Base-by-base conservation (phyloP, 2,888 invertebrate species). In the Mimas tiliae region DNA sequence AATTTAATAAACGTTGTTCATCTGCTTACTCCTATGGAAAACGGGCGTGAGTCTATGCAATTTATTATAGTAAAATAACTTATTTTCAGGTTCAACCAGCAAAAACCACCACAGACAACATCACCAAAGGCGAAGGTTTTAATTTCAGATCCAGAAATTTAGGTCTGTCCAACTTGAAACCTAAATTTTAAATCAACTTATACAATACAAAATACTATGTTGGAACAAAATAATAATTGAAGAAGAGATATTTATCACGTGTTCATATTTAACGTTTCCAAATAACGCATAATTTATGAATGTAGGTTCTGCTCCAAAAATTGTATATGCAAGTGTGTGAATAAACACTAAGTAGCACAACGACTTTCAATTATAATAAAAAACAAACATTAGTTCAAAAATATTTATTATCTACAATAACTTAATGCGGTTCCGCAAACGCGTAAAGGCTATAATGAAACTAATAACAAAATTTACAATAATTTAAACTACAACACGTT, bases 61-160 rank as follows among this genome's bases (percentile, higher is more conserved):
- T 62, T 62, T 16, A 48, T 65, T 58, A 55, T 9, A n/a, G n/a
- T 67, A 3, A 48, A 16, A 47, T 58, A 66, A 62, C 65, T 69
- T 21, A 11, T 47, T 84, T 85, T 63, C 78, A 93, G 93, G 93
- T 93, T 67, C 90, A 89, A 67, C 92, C 93, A 51, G 85, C 87
- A 0, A 93, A 92, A 69, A 64, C 76, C 0, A 71, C 77, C 0
- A 81, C 85, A 65, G 88, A 82, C 69, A 88, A 88, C 68, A 72
- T 79, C 4, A 64, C 74, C 53, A 79, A 81, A 71, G 71, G 75
- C 4, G 87, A 91, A 33, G 85, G 87, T n/a, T 88, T 89, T 50
- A 79, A 77, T 4, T 89, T 92, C 62, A 77, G 91, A 51, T 81
- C 88, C 8, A 81, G 85, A 69, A 89, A 86, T 63, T 70, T 91